Conservation (phyloP, 2,797 vertebrate genomes). For the Sylvilagus floridanus region DNA sequence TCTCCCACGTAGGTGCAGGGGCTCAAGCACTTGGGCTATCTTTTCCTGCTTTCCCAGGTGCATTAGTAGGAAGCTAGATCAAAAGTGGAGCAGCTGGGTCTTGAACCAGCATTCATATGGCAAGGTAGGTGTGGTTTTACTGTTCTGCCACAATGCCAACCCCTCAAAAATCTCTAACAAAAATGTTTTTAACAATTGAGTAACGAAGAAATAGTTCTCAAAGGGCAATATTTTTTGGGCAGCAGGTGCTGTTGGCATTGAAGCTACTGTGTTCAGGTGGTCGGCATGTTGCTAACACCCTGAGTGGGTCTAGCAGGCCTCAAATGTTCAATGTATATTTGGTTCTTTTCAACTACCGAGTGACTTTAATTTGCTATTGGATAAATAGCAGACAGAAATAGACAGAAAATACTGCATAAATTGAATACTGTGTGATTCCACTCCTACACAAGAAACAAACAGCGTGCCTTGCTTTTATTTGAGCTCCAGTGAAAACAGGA, state of each 20-base stretch:
- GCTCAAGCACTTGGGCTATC: too few species aligned
- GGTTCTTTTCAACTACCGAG: neutral
- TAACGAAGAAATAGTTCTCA: neutral
- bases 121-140: too few species aligned
- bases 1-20: too few species aligned
- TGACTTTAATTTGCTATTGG: neutral
- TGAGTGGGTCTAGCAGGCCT: neutral
- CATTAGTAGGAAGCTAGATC: too few species aligned
- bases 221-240: neutral
- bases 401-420: constrained; percentile 49
- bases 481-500: neutral
- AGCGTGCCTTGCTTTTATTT: neutral
- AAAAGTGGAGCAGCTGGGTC: too few species aligned
- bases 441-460: neutral
- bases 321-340: neutral
- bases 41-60: too few species aligned
- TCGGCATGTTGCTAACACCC: neutral
- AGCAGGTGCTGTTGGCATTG: neutral
- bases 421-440: neutral
- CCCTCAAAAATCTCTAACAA: constrained; percentile 27
- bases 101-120: too few species aligned
- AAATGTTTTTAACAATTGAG: neutral
- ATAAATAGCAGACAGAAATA: neutral
- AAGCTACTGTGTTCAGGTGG: neutral
- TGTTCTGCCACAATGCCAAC: too few species aligned